These are phyloP conservation scores for Aromia moschata DNA, from an alignment of 2,888 invertebrate genomes.

Conservation along the genomic window DNA sequence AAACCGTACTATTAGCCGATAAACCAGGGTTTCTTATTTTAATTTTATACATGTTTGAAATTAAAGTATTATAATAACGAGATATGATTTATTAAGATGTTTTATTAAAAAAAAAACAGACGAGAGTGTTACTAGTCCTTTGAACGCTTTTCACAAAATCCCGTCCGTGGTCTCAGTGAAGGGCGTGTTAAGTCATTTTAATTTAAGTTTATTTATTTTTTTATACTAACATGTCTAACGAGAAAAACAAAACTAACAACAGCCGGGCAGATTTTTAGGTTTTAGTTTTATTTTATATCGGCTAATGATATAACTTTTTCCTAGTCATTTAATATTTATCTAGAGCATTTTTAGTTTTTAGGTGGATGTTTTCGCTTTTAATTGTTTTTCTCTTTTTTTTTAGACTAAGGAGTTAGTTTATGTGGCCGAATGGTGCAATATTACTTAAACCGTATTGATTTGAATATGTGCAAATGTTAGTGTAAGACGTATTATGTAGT, in stretches of 20 bases:
- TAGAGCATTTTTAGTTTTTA: conserved; percentile 14
- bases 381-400: conserved; percentile 13
- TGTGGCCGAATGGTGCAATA: conserved; percentile 56
- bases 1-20: conserved; percentile 60
- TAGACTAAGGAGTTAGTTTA: conserved; percentile 23
- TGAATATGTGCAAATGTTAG: conserved; percentile 17
- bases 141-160: conserved; percentile 20
- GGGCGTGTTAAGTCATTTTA: conserved; percentile 46
- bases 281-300: conserved; percentile 56
- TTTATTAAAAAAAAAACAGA: conserved; percentile 45
- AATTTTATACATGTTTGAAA: conserved; percentile 34
- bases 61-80: conserved; percentile 15
- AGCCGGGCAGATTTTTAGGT: conserved; percentile 39
- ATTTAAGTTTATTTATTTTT: conserved; percentile 52
- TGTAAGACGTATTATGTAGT: conserved; percentile 8
- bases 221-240: conserved; percentile 32
- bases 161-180: conserved; percentile 12
- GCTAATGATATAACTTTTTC: conserved; percentile 60
- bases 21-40: conserved; percentile 49
- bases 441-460: conserved; percentile 28
- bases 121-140: conserved; percentile 55
- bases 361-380: conserved; percentile 18
- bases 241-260: conserved; percentile 26
- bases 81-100: conserved; percentile 19
- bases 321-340: conserved; percentile 56